Conservation (phyloP, 2,113 vertebrate species). For the Neogobius melanostomus region DNA sequence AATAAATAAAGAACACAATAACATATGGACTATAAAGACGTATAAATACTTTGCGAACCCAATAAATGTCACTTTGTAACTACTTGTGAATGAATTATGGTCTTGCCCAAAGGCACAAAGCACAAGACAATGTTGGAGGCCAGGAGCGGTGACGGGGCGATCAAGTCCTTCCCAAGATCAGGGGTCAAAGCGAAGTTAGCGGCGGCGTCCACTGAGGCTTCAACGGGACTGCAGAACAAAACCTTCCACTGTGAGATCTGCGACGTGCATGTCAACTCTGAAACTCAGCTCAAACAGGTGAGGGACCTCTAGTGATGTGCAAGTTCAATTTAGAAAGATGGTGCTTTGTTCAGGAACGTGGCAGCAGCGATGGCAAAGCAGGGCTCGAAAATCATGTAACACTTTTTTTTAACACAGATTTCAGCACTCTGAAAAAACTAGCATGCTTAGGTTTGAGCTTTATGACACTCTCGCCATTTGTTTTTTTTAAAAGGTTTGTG, state of each 20-base stretch:
- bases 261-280: constrained; percentile 96
- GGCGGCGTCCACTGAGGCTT: constrained; percentile 74
- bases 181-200: constrained; percentile 88
- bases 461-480: too few species aligned
- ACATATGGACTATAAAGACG: not conserved
- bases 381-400: too few species aligned
- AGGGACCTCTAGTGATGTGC: not conserved
- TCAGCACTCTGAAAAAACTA: too few species aligned
- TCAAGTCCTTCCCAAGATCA: constrained; percentile 94
- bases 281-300: constrained; percentile 99
- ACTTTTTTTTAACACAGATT: too few species aligned
- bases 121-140: constrained; percentile 99
- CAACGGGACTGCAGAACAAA: constrained; percentile 95
- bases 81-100: not conserved
- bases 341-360: not conserved
- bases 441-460: too few species aligned
- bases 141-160: constrained; percentile 90
- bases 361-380: too few species aligned
- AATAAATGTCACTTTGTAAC: not conserved
- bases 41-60: too few species aligned
- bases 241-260: constrained; percentile 99
- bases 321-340: not conserved
- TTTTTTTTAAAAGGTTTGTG: too few species aligned
- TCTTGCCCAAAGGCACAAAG: constrained; percentile 84
- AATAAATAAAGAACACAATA: too few species aligned